Evolutionary conservation across 2,888 invertebrate genomes (phyloP).

Genomic region (Cantharis rustica): DNA sequence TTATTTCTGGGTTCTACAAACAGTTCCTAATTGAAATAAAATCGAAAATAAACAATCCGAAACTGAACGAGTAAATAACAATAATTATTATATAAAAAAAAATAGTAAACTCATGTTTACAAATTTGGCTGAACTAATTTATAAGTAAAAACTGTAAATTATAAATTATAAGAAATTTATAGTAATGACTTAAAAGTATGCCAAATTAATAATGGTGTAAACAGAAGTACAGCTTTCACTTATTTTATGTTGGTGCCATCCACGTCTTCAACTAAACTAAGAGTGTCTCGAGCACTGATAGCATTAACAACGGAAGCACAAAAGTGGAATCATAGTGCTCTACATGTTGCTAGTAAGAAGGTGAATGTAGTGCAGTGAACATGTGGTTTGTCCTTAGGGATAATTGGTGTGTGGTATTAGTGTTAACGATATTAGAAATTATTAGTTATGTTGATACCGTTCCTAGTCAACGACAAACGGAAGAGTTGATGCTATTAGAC

Average conservation of each 20-base stretch:
- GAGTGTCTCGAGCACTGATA: constrained; percentile 40
- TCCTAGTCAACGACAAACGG: constrained; percentile 70
- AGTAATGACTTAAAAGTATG: constrained; percentile 16
- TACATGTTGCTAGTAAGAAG: constrained; percentile 46
- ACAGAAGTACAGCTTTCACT: constrained; percentile 25
- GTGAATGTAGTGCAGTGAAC: constrained; percentile 45
- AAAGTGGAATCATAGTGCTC: constrained; percentile 43
- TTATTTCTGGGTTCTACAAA: background rate
- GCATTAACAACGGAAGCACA: constrained; percentile 44
- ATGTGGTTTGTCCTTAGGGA: constrained; percentile 41
- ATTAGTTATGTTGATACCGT: constrained; percentile 49
- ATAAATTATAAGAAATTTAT: background rate
- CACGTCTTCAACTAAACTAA: constrained; percentile 22
- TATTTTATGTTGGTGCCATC: constrained; percentile 24
- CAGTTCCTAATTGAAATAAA: background rate
- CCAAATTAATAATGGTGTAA: constrained; percentile 19
- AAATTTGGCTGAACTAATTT: background rate
- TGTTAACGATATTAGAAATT: constrained; percentile 34
- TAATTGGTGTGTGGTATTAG: constrained; percentile 36
- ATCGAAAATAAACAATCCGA: background rate
- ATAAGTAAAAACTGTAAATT: background rate
- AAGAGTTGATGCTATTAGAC: constrained; percentile 74
- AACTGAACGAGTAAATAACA: background rate
- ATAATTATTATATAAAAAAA: background rate
- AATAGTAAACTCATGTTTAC: background rate